A percentile compares a stretch with the other conserved stretches of the same genome.
These are phyloP conservation scores for Azorinus chamasolen DNA, from an alignment of 2,888 invertebrate genomes.

Conservation along the genomic window DNA sequence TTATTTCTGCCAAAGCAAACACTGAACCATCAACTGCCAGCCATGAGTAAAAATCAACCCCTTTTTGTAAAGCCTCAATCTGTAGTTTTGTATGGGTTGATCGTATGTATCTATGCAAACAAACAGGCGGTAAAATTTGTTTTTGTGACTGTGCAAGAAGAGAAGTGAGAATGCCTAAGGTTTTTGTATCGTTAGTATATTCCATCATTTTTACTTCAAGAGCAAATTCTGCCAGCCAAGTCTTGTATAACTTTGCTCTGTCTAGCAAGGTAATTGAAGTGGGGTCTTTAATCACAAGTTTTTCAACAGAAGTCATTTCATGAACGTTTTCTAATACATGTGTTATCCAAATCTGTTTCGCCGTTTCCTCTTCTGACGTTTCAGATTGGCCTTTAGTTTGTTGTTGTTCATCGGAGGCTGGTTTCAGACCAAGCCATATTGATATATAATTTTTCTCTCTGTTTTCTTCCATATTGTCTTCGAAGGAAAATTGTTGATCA, in stretches of 20 bases:
- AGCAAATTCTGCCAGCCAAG: slow-evolving; percentile 42
- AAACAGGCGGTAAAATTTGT: too few relatives aligned
- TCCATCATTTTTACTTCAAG: too few relatives aligned
- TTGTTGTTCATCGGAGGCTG: neutral
- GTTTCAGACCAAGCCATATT: slow-evolving; percentile 33
- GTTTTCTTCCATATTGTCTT: neutral
- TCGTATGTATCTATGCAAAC: too few relatives aligned
- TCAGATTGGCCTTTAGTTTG: neutral
- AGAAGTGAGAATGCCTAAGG: too few relatives aligned
- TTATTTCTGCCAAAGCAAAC: slow-evolving; percentile 10
- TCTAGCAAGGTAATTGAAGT: neutral
- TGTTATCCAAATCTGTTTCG: slow-evolving; percentile 31
- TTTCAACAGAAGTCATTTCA: slow-evolving; percentile 6
- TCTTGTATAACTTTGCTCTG: slow-evolving; percentile 57
- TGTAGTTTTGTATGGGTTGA: too few relatives aligned
- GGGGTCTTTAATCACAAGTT: too few relatives aligned
- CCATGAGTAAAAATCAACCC: slow-evolving; percentile 32
- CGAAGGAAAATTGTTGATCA: slow-evolving; percentile 46
- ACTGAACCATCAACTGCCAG: slow-evolving; percentile 30
- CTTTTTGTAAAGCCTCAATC: too few relatives aligned
- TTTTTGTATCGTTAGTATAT: neutral
- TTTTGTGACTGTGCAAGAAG: too few relatives aligned
- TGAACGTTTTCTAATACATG: slow-evolving; percentile 34
- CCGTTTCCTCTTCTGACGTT: neutral
- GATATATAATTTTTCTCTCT: slow-evolving; percentile 16